Conservation (phyloP, 2,888 invertebrate species). For the Adela reaumurella region DNA sequence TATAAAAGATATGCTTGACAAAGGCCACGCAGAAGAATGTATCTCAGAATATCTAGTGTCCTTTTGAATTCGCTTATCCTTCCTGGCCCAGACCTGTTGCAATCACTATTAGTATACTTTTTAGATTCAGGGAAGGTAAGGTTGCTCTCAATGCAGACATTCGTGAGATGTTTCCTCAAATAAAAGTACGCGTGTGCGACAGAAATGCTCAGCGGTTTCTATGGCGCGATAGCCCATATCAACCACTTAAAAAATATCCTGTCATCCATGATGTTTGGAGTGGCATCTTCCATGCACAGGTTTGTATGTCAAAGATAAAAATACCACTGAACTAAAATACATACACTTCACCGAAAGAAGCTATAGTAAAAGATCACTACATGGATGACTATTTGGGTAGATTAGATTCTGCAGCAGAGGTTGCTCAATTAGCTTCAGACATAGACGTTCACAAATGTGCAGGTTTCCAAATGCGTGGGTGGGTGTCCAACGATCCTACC, state of each 20-base stretch:
- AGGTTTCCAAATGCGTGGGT: neutral
- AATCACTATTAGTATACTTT: conserved; percentile 17
- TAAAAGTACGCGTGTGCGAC: conserved; percentile 12
- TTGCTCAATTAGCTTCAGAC: neutral
- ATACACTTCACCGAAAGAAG: conserved; percentile 13
- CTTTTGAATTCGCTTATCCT: conserved; percentile 15
- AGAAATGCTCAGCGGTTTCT: conserved; percentile 1
- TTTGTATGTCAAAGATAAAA: conserved; percentile 11
- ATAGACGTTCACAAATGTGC: neutral
- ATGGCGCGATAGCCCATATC: neutral
- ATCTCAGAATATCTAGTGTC: conserved; percentile 1
- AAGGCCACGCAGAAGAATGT: conserved; percentile 5
- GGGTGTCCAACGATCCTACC: neutral
- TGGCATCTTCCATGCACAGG: conserved; percentile 7
- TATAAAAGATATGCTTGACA: conserved; percentile 7
- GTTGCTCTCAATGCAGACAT: conserved; percentile 16
- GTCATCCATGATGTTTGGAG: conserved; percentile 13
- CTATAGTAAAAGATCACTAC: conserved; percentile 5
- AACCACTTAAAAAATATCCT: conserved; percentile 10
- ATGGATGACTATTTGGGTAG: conserved; percentile 5
- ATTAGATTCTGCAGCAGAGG: neutral
- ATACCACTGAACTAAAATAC: conserved; percentile 7
- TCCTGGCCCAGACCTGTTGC: conserved; percentile 19
- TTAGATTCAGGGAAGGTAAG: conserved; percentile 18
- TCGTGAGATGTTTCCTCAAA: conserved; percentile 11